phyloP scores from a whole-genome alignment of 2,113 vertebrate genomes.

The Pluvianellus socialis region DNA sequence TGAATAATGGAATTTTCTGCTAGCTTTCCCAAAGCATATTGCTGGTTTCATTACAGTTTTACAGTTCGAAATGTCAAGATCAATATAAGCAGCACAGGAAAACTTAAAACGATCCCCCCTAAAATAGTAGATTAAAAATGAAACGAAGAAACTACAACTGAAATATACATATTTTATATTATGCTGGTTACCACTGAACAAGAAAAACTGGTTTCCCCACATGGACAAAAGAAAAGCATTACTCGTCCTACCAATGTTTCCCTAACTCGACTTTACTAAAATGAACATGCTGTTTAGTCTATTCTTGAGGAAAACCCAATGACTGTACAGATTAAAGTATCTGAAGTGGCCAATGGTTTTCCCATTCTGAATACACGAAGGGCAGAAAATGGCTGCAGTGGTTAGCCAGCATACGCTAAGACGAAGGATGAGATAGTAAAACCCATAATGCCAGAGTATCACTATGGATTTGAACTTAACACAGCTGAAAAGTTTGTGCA shows the following conservation, averaged over 20 bases:
- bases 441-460: not conserved
- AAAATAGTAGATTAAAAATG: not conserved
- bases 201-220: slow-evolving; percentile 51
- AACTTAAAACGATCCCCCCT: not conserved
- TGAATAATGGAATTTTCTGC: not conserved
- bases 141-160: not conserved
- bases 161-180: not conserved
- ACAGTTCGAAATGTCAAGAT: not conserved
- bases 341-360: not conserved
- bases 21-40: not conserved
- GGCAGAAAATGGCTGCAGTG: not conserved
- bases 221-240: not conserved
- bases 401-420: rapidly evolving
- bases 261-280: not conserved
- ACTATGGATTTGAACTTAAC: not conserved
- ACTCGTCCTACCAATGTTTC: not conserved
- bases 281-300: not conserved
- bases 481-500: not conserved
- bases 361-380: rapidly evolving
- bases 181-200: not conserved
- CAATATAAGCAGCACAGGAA: not conserved
- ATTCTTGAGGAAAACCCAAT: not conserved
- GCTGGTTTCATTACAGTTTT: not conserved
- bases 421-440: not conserved
- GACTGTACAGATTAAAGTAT: not conserved